A percentile compares a stretch with the other conserved stretches of the same genome.
Conservation (phyloP, 2,888 invertebrate species). For the Gari tellinella region DNA sequence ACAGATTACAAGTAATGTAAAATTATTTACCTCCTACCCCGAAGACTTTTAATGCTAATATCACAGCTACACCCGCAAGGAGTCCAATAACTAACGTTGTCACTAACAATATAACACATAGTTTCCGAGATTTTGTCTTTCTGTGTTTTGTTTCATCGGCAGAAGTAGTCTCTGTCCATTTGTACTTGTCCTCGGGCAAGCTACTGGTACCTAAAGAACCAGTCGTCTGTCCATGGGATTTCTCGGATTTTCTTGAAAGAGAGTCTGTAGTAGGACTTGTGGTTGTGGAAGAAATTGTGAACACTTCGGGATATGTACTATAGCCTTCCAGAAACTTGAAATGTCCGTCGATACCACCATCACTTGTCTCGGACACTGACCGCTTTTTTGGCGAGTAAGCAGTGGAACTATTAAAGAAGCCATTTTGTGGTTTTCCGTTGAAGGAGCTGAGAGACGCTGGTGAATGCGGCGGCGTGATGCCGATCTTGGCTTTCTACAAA, state of each 20-base stretch:
- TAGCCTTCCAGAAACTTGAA: constrained; percentile 41
- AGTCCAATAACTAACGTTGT: constrained; percentile 52
- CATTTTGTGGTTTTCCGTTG: constrained; percentile 36
- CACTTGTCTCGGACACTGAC: constrained; percentile 8
- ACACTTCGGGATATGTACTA: constrained; percentile 38
- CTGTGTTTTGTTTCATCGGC: constrained; percentile 15
- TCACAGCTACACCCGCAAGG: constrained; percentile 65
- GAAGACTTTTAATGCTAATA: constrained; percentile 64
- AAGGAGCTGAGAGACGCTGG: constrained; percentile 24
- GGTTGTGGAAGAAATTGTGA: constrained; percentile 35
- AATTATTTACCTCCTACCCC: constrained; percentile 51
- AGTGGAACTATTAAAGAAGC: constrained; percentile 27
- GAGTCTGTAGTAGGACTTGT: constrained; percentile 23
- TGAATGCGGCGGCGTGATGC: constrained; percentile 41
- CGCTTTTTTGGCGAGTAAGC: constrained; percentile 19
- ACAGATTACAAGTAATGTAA: too few species aligned
- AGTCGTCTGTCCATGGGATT: constrained; percentile 14
- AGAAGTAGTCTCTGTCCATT: constrained; percentile 38
- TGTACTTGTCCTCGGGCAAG: constrained; percentile 48
- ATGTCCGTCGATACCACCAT: constrained; percentile 29
- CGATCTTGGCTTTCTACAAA: constrained; percentile 53
- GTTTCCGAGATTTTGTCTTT: constrained; percentile 25
- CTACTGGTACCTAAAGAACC: constrained; percentile 11
- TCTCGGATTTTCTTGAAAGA: constrained; percentile 22
- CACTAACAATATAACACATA: constrained; percentile 43